Evolutionary conservation across 2,113 vertebrate genomes (phyloP).

Genomic region (Hippocampus mohnikei): DNA sequence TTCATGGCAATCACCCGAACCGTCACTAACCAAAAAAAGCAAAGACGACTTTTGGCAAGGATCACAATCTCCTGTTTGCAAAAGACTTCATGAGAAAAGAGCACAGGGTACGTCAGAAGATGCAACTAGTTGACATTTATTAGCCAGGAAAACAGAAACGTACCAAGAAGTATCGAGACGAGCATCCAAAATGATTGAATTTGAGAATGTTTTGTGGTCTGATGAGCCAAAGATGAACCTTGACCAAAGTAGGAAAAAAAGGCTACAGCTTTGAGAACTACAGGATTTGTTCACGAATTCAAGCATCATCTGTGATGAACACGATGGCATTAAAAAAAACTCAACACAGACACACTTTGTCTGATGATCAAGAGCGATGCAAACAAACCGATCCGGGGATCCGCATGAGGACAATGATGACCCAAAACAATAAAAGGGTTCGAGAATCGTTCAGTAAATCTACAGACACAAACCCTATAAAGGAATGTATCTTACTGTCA

Average conservation of each 20-base stretch:
- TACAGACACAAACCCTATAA: not conserved
- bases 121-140: no score
- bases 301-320: not conserved
- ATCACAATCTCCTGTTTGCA: not conserved
- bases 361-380: not conserved
- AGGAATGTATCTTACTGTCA: not conserved
- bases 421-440: not conserved
- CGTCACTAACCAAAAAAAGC: no score
- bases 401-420: not conserved
- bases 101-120: not conserved
- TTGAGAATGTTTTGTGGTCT: not conserved
- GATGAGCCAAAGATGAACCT: not conserved
- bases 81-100: not conserved
- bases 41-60: not conserved
- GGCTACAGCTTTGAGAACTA: no score
- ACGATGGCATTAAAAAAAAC: not conserved
- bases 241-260: not conserved
- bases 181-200: not conserved
- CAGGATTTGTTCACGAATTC: no score
- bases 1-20: no score
- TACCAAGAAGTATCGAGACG: not conserved
- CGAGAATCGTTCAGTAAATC: no score
- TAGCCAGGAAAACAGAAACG: no score
- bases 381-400: not conserved
- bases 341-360: not conserved